phyloP scores from a whole-genome alignment of 2,888 invertebrate species.

The Tolmerus cingulatus region DNA sequence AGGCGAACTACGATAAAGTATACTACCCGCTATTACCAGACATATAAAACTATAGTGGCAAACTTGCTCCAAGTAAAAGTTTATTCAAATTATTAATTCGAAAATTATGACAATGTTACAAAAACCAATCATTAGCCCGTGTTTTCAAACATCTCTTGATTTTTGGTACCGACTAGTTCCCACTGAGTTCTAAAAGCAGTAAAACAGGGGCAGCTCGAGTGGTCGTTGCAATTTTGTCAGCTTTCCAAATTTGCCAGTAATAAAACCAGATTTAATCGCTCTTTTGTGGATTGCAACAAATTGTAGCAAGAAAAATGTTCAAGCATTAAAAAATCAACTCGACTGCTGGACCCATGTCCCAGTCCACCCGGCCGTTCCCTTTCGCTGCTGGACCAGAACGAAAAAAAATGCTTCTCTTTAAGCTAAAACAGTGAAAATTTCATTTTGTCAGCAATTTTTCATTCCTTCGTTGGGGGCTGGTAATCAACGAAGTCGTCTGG shows the following conservation, averaged over 20 bases:
- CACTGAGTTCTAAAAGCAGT: background rate
- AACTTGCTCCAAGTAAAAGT: background rate
- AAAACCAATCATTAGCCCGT: background rate
- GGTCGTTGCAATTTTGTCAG: background rate
- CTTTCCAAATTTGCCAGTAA: background rate
- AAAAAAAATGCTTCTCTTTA: background rate
- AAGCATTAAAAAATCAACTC: background rate
- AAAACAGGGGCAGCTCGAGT: background rate
- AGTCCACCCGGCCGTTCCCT: background rate
- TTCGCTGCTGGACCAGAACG: background rate
- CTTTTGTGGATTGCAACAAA: slow-evolving; percentile 9
- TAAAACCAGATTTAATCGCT: background rate
- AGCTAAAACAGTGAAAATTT: slow-evolving; percentile 25
- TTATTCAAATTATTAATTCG: background rate
- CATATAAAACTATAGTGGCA: background rate
- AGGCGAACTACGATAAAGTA: no score
- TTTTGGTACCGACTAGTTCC: background rate
- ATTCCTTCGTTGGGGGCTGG: slow-evolving; percentile 5
- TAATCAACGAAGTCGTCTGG: slow-evolving; percentile 30
- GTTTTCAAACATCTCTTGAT: background rate
- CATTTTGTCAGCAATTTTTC: slow-evolving; percentile 37
- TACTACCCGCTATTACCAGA: no score
- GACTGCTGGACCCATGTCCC: background rate
- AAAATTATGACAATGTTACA: background rate
- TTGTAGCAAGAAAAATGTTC: background rate